phyloP scores from a whole-genome alignment of 2,113 vertebrate species.

The Salvator merianae region DNA sequence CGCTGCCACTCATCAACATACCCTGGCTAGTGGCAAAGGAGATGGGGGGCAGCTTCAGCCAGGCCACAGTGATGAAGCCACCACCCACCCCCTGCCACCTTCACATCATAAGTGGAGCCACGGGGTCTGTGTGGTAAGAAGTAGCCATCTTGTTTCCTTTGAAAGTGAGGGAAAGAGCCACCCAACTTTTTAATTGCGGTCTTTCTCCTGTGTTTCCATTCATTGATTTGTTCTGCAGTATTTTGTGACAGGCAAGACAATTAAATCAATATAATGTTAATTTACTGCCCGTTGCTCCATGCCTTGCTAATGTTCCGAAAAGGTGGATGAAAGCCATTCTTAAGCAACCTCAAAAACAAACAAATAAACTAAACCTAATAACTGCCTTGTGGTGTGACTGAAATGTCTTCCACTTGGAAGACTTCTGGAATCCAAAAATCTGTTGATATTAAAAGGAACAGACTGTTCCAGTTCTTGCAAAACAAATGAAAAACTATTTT shows the following conservation, averaged over 20 bases:
- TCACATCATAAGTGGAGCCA: too few species aligned
- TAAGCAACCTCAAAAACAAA: conserved; percentile 4
- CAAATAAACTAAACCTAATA: background rate
- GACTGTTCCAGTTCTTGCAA: background rate
- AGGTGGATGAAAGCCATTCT: background rate
- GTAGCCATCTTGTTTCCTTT: too few species aligned
- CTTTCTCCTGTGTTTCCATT: background rate
- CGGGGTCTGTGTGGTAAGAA: too few species aligned
- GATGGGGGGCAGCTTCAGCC: too few species aligned
- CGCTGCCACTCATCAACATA: too few species aligned
- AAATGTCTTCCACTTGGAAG: background rate
- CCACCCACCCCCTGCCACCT: too few species aligned
- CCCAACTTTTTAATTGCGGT: background rate
- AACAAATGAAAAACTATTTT: background rate
- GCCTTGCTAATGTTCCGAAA: background rate
- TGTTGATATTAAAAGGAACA: background rate
- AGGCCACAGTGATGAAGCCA: too few species aligned
- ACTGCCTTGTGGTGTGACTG: background rate
- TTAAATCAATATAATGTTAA: background rate
- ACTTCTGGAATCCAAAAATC: background rate
- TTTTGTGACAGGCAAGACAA: background rate
- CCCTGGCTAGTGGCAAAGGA: too few species aligned
- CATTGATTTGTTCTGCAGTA: background rate
- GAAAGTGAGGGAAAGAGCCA: background rate
- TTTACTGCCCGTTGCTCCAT: background rate